A percentile compares a stretch with the other conserved stretches of the same genome.
Evolutionary conservation across 1,140 invertebrate genomes (phyloP).

Genomic region (Panagrolaimus sp.): DNA sequence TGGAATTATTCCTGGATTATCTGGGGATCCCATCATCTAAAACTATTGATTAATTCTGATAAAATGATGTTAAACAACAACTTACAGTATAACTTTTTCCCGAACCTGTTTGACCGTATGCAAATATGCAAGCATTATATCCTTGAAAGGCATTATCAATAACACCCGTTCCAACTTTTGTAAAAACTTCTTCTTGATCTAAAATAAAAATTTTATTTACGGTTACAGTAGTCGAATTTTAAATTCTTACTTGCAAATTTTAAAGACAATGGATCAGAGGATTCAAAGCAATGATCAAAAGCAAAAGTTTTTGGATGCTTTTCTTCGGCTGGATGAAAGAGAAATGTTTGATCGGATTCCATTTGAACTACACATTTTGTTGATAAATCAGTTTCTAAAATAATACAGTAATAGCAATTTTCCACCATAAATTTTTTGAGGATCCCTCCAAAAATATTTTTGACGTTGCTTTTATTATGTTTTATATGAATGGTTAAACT

Average conservation of each 20-base stretch:
- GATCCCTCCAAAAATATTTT: too few species aligned
- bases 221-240: not conserved
- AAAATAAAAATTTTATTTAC: not conserved
- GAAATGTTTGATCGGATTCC: conserved; percentile 78
- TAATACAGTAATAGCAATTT: conserved; percentile 5
- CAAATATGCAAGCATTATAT: conserved; percentile 99
- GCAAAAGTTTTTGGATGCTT: conserved; percentile 73
- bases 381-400: conserved; percentile 78
- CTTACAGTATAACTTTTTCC: conserved; percentile 80
- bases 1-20: conserved; percentile 88
- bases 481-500: conserved; percentile 2
- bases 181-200: conserved; percentile 74
- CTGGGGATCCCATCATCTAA: conserved; percentile 90
- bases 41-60: too few species aligned
- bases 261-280: conserved; percentile 51
- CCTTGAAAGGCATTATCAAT: conserved; percentile 83
- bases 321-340: conserved; percentile 70
- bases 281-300: conserved; percentile 87
- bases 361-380: conserved; percentile 90
- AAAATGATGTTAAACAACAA: conserved; percentile 70
- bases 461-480: too few species aligned
- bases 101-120: conserved; percentile 97
- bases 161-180: conserved; percentile 81
- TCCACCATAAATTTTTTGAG: not conserved
- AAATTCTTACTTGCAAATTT: conserved; percentile 23